Evolutionary conservation across 2,797 vertebrate genomes (phyloP).

Genomic region (Percopsis omiscomaycus): DNA sequence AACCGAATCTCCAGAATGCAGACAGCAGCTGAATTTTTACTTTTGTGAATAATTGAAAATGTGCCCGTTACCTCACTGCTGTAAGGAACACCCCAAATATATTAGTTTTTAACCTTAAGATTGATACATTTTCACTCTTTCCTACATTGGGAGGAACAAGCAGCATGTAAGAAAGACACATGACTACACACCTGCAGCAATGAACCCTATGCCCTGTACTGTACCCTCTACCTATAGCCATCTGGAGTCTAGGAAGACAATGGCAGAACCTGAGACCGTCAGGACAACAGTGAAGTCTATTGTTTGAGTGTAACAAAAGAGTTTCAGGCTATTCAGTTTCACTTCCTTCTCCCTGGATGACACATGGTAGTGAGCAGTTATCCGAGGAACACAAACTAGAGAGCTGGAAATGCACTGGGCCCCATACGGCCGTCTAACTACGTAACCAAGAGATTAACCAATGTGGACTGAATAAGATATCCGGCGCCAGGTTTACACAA

Average conservation of each 20-base stretch:
- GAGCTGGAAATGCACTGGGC: too few relatives aligned
- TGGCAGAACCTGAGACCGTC: slow-evolving; percentile 43
- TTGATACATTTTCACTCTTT: slow-evolving; percentile 26
- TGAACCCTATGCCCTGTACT: slow-evolving; percentile 14
- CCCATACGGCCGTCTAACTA: not conserved
- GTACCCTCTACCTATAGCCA: slow-evolving; percentile 32
- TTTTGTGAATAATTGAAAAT: too few relatives aligned
- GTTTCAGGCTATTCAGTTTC: slow-evolving; percentile 25
- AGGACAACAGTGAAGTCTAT: slow-evolving; percentile 27
- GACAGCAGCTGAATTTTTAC: too few relatives aligned
- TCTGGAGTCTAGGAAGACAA: slow-evolving; percentile 47
- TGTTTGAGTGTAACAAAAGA: slow-evolving; percentile 25
- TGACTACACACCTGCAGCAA: slow-evolving; percentile 24
- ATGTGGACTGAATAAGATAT: too few relatives aligned
- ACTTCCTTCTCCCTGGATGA: slow-evolving; percentile 30
- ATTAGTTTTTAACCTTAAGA: slow-evolving; percentile 14
- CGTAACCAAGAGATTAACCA: too few relatives aligned
- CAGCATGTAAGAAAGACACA: slow-evolving; percentile 12
- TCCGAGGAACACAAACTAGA: not conserved
- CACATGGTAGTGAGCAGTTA: slow-evolving; percentile 2
- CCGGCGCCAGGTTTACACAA: too few relatives aligned
- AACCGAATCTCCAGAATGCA: too few relatives aligned
- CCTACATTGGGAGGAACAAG: slow-evolving; percentile 19
- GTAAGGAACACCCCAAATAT: too few relatives aligned
- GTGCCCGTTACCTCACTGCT: too few relatives aligned